Conservation (phyloP, 2,888 invertebrate species). For the Tetropium fuscum region DNA sequence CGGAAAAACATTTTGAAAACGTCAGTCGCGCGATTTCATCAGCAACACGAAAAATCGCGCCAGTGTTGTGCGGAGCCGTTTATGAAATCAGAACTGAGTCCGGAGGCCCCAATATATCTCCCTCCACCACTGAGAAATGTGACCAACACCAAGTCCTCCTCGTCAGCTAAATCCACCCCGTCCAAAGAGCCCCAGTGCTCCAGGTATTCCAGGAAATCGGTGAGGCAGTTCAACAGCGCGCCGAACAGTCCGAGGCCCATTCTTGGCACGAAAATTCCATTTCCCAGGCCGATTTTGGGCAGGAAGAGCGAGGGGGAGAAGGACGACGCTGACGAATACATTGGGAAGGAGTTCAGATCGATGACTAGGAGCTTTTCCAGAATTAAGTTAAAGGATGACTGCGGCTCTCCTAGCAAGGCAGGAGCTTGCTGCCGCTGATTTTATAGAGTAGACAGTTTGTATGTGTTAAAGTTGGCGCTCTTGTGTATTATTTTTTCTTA, state of each 20-base stretch:
- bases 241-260: conserved; percentile 49
- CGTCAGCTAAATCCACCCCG: conserved; percentile 23
- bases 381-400: conserved; percentile 41
- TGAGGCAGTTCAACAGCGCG: conserved; percentile 31
- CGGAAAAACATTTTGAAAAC: conserved; percentile 10
- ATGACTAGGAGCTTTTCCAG: conserved; percentile 43
- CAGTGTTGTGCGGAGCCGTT: conserved; percentile 6
- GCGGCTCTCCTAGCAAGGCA: not conserved
- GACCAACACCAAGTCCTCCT: conserved; percentile 23
- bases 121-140: conserved; percentile 44
- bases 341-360: conserved; percentile 48
- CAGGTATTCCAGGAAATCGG: conserved; percentile 42
- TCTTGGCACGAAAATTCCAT: conserved; percentile 46
- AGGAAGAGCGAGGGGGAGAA: conserved; percentile 38
- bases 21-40: conserved; percentile 8
- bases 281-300: conserved; percentile 51
- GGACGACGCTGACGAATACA: conserved; percentile 47
- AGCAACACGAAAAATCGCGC: not conserved
- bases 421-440: conserved; percentile 8
- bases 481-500: not conserved
- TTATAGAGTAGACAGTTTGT: not conserved
- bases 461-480: not conserved
- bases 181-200: conserved; percentile 40
- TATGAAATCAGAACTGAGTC: conserved; percentile 49
- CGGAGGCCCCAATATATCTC: conserved; percentile 49